These are phyloP conservation scores for Artemisiospiza belli DNA, from an alignment of 2,113 vertebrate genomes.

Conservation along the genomic window DNA sequence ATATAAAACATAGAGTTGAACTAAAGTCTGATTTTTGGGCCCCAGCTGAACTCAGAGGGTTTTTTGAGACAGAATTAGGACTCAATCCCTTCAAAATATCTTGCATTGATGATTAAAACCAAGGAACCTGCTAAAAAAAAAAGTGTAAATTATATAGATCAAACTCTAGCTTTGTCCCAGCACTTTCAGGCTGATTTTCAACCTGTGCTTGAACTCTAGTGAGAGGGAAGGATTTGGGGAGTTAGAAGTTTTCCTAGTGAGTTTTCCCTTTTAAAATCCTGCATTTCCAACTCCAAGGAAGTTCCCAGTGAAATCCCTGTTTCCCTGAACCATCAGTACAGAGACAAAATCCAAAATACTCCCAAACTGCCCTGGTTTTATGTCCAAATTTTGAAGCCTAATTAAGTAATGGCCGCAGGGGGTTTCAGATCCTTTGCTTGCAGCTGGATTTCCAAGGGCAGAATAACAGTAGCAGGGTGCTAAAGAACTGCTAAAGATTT, in stretches of 20 bases:
- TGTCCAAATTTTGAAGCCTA: background rate
- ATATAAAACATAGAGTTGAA: background rate
- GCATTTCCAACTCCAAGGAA: background rate
- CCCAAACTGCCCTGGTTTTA: background rate
- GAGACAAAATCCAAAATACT: background rate
- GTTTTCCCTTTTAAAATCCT: background rate
- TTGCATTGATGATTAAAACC: background rate
- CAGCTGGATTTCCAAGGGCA: slow-evolving; percentile 2
- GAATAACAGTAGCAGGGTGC: slow-evolving; percentile 26
- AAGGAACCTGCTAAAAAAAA: background rate
- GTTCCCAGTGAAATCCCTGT: background rate
- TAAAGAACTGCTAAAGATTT: background rate
- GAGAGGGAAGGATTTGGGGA: background rate
- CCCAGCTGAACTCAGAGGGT: accelerated
- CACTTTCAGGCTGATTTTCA: background rate
- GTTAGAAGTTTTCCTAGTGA: background rate
- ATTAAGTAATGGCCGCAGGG: background rate
- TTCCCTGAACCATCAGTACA: background rate
- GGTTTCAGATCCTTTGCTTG: background rate
- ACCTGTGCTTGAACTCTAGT: background rate
- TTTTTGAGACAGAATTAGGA: background rate
- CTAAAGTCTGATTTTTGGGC: background rate
- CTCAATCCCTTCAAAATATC: background rate
- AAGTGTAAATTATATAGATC: accelerated
- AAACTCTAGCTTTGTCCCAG: background rate